Conservation (phyloP, 92 coral and sea anemone genomes). For the Epizoanthus rinbou region DNA sequence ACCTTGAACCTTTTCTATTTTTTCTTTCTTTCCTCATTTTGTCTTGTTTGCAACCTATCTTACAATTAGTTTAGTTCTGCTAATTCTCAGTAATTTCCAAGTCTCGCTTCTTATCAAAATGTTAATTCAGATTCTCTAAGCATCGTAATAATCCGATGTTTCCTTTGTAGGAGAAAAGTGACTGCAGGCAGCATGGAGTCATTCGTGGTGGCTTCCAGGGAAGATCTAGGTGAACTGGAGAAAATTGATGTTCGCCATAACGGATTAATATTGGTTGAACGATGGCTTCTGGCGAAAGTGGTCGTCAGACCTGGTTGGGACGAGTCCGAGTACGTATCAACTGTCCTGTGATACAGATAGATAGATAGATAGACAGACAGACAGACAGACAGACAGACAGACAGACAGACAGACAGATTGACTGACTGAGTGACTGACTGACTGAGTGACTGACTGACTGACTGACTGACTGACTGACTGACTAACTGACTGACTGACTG, state of each 20-base stretch:
- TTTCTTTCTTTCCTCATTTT: no score
- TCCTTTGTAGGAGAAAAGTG: slow-evolving; percentile 50
- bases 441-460: no score
- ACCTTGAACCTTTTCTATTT: no score
- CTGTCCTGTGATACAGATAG: neutral
- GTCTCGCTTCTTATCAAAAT: no score
- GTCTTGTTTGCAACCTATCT: no score
- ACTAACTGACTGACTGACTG: no score
- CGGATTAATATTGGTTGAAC: slow-evolving; percentile 55
- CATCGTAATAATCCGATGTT: no score
- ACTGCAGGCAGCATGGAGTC: slow-evolving; percentile 59
- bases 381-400: neutral
- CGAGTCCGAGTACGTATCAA: slow-evolving; percentile 38
- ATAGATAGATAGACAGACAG: neutral
- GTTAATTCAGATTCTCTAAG: no score
- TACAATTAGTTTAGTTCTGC: no score
- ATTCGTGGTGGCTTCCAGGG: slow-evolving; percentile 56
- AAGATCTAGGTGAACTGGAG: slow-evolving; percentile 56
- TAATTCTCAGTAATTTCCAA: no score
- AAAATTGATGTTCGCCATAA: slow-evolving; percentile 72
- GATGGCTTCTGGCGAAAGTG: slow-evolving; percentile 65
- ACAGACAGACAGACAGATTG: neutral
- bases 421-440: no score
- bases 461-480: no score
- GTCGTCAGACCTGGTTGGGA: slow-evolving; percentile 58